Percentiles rank a stretch among this genome's conserved stretches.
These are phyloP conservation scores for Parasteatoda lunata DNA, from an alignment of 2,888 invertebrate species.

Conservation along the genomic window DNA sequence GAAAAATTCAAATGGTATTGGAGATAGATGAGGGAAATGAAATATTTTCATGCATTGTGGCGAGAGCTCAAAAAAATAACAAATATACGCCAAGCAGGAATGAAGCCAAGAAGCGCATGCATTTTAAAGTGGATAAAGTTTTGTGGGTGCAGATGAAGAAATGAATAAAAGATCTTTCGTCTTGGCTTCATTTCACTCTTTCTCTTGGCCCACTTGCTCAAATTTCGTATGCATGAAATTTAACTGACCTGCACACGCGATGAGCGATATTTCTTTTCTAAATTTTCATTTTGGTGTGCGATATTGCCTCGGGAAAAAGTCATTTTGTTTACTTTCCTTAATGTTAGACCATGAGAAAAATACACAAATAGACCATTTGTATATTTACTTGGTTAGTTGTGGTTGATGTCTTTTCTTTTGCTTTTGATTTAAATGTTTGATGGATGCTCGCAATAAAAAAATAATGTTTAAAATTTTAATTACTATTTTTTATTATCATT, in stretches of 20 bases:
- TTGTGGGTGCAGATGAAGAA: slow-evolving; percentile 56
- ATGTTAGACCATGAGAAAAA: slow-evolving; percentile 47
- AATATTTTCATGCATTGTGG: slow-evolving; percentile 6
- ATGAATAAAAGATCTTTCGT: slow-evolving; percentile 66
- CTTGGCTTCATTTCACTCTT: slow-evolving; percentile 59
- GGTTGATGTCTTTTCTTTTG: background rate
- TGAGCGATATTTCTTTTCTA: slow-evolving; percentile 50
- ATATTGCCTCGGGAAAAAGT: slow-evolving; percentile 55
- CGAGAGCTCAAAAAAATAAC: slow-evolving; percentile 16
- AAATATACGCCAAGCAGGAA: slow-evolving; percentile 39
- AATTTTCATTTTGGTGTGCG: slow-evolving; percentile 64
- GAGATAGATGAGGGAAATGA: slow-evolving; percentile 11
- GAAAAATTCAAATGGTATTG: slow-evolving; percentile 11
- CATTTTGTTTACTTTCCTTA: slow-evolving; percentile 39
- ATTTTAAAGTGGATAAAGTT: slow-evolving; percentile 68
- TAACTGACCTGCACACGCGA: slow-evolving; percentile 60
- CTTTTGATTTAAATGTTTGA: too few relatives aligned
- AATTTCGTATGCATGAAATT: slow-evolving; percentile 68
- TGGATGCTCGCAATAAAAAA: too few relatives aligned
- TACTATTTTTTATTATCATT: too few relatives aligned
- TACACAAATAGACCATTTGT: slow-evolving; percentile 48
- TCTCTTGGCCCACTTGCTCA: slow-evolving; percentile 8
- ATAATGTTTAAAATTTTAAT: too few relatives aligned
- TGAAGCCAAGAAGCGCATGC: slow-evolving; percentile 56
- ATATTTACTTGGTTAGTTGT: slow-evolving; percentile 14